These are phyloP conservation scores for Eueides isabella DNA, from an alignment of 1,140 invertebrate genomes.

Conservation along the genomic window DNA sequence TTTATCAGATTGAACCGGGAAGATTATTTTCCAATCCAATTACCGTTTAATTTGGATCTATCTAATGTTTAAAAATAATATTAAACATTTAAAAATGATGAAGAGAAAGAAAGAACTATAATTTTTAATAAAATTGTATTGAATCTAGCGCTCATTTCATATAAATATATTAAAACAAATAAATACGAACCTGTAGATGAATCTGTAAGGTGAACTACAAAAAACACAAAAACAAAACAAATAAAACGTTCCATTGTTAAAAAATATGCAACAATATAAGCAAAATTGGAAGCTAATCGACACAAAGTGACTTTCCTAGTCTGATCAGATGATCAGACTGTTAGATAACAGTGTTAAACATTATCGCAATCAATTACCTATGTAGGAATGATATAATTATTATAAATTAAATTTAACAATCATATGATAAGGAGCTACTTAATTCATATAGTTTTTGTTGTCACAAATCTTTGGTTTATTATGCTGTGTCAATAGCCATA, in stretches of 20 bases:
- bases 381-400: background rate
- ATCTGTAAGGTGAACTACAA: background rate
- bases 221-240: background rate
- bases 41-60: too few species aligned
- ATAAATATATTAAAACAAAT: too few species aligned
- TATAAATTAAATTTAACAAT: too few species aligned
- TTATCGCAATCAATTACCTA: background rate
- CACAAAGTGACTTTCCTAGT: background rate
- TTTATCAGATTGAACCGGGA: too few species aligned
- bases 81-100: background rate
- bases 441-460: too few species aligned
- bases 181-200: background rate
- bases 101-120: background rate
- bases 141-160: too few species aligned
- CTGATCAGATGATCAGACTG: too few species aligned
- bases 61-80: too few species aligned
- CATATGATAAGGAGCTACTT: too few species aligned
- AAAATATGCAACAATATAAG: background rate
- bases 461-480: too few species aligned
- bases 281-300: background rate
- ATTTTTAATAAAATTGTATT: background rate
- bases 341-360: background rate
- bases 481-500: too few species aligned
- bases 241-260: background rate
- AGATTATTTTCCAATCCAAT: too few species aligned